Evolutionary conservation across 2,888 invertebrate genomes (phyloP).

Genomic region (Eupelmus urozonus): DNA sequence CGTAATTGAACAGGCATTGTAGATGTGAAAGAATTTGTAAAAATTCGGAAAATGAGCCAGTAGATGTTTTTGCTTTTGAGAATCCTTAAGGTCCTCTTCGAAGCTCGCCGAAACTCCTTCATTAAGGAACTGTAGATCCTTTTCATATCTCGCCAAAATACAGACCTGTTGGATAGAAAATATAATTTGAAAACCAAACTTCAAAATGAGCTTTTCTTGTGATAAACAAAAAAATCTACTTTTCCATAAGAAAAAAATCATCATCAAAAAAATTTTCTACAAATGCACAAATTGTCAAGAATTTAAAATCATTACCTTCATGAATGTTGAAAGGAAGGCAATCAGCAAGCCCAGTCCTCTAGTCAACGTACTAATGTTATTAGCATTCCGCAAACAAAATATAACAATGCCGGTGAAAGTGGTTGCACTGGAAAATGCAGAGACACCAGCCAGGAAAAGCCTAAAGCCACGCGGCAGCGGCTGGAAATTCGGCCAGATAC

Average conservation of each 20-base stretch:
- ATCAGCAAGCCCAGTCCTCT: conserved; percentile 59
- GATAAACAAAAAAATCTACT: background rate
- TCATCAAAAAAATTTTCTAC: too few species aligned
- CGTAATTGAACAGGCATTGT: too few species aligned
- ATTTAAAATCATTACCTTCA: conserved; percentile 39
- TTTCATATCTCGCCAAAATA: conserved; percentile 8
- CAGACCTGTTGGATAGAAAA: conserved; percentile 24
- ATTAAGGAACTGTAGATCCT: conserved; percentile 21
- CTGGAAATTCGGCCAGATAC: conserved; percentile 35
- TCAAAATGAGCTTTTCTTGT: background rate
- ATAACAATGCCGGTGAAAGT: conserved; percentile 48
- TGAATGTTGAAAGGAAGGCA: conserved; percentile 40
- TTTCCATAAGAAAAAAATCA: too few species aligned
- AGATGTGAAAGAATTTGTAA: conserved; percentile 33
- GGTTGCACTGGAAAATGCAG: background rate
- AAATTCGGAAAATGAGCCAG: conserved; percentile 24
- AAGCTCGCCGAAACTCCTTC: conserved; percentile 29
- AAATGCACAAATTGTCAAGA: background rate
- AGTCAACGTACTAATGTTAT: conserved; percentile 60
- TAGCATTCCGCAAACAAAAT: conserved; percentile 58
- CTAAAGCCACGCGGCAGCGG: background rate
- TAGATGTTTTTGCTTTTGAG: conserved; percentile 26
- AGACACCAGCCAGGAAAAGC: background rate
- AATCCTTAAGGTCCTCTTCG: conserved; percentile 14
- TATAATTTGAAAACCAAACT: background rate